Evolutionary conservation across 2,888 invertebrate species (phyloP).

Genomic region (Xanthorhoe designata): DNA sequence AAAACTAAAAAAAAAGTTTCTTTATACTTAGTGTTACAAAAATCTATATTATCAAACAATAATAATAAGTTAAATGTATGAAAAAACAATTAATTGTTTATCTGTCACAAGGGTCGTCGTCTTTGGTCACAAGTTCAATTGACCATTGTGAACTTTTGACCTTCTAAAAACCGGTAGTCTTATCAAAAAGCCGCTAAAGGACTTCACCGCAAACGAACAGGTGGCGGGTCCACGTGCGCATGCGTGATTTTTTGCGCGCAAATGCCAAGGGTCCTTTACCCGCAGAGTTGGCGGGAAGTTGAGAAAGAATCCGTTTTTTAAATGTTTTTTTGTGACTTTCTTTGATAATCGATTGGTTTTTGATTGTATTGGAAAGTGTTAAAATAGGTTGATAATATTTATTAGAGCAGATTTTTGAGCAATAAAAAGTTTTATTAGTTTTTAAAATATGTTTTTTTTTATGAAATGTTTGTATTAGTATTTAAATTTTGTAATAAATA

Average conservation of each 20-base stretch:
- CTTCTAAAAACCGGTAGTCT: constrained; percentile 9
- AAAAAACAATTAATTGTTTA: too few relatives aligned
- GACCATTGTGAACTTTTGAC: background rate
- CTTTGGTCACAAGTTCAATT: background rate
- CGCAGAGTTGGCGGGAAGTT: constrained; percentile 27
- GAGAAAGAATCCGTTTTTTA: background rate
- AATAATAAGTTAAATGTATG: too few relatives aligned
- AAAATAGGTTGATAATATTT: background rate
- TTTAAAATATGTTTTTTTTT: too few relatives aligned
- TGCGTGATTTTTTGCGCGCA: constrained; percentile 61
- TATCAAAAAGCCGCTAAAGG: constrained; percentile 9
- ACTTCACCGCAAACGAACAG: constrained; percentile 35
- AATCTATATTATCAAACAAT: too few relatives aligned
- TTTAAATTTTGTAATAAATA: too few relatives aligned
- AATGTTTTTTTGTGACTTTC: background rate
- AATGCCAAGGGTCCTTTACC: constrained; percentile 61
- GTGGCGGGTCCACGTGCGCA: constrained; percentile 44
- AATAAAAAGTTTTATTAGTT: background rate
- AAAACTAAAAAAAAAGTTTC: too few relatives aligned
- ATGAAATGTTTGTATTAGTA: too few relatives aligned
- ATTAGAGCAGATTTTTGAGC: background rate
- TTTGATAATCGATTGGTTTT: background rate
- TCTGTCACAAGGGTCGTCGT: too few relatives aligned
- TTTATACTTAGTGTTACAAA: too few relatives aligned
- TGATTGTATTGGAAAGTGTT: background rate